Base-by-base conservation (phyloP, 2,797 vertebrate genomes). In the Podargus strigoides region DNA sequence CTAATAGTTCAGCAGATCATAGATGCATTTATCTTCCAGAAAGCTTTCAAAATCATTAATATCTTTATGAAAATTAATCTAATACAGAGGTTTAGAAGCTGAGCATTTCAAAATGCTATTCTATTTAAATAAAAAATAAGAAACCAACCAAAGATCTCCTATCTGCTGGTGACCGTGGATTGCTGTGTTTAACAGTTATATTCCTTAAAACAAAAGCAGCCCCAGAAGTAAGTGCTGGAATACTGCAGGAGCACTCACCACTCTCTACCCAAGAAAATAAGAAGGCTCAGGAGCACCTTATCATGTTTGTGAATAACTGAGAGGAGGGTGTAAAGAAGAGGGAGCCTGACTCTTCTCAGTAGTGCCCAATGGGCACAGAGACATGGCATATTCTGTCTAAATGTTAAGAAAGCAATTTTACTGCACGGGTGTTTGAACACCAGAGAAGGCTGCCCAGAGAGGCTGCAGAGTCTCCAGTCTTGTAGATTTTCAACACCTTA, bases 321-420 rank as follows among this genome's bases (percentile, higher is more conserved):
- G 21, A 8, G 30, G 4, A 69, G 16, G 13, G 5, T 55, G 6
- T 53, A 34, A 34, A 60, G 79, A 84, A 49, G 21, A 69, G 37
- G 37, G 13, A 75, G 24, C 5, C 41, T 30, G 44, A 34, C 58
- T 32, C 27, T 56, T 73, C 59, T 76, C 49, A 76, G 49, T 14
- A 9, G 23, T 60, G 19, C 11, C 11, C 50, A 69, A 2, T 10
- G 19, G 19, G 46, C 16, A 49, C 46, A 75, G 17, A 62, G 49
- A 44, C 28, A 63, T 0, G 0, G 14, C 39, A 32, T 4, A 6
- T 24, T 30, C 28, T 44, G 4, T 26, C 8, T 22, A 32, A 62
- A 59, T 6, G n/a, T 9, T 7, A 72, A 60, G 28, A 37, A 55
- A 53, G 24, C 24, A 49, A 23, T 32, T 84, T 34, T 76, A 49